A percentile compares a stretch with the other conserved stretches of the same genome.
These are phyloP conservation scores for Cataglyphis rosenhaueri DNA, from an alignment of 2,888 invertebrate species.

Conservation along the genomic window DNA sequence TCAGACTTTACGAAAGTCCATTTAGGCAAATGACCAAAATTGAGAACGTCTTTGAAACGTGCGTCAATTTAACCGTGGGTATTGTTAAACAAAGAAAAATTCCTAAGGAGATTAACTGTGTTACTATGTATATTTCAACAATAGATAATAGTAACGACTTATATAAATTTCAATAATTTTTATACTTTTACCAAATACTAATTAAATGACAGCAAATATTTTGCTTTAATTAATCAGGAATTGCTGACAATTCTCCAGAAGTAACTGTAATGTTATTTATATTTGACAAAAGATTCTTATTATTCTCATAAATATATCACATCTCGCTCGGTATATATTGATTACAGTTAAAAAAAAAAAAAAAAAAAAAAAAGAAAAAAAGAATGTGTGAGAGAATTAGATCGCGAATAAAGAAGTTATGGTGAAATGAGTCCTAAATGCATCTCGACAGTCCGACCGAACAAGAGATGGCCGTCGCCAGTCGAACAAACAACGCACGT, in stretches of 20 bases:
- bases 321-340: background rate
- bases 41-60: background rate
- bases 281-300: too few species aligned
- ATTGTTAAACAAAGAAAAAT: background rate
- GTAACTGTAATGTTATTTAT: background rate
- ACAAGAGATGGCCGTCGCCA: slow-evolving; percentile 3
- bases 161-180: background rate
- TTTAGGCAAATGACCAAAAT: slow-evolving; percentile 18
- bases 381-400: background rate
- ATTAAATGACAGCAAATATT: background rate
- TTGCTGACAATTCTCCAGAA: background rate
- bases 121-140: background rate
- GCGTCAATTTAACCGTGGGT: background rate
- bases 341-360: background rate
- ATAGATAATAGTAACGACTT: background rate
- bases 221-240: background rate
- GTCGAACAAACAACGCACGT: slow-evolving; percentile 62
- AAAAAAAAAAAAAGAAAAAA: background rate
- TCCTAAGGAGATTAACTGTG: background rate
- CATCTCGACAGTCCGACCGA: background rate
- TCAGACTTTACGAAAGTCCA: background rate
- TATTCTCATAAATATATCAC: background rate
- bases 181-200: background rate
- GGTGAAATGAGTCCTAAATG: slow-evolving; percentile 35
- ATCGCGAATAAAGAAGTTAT: background rate